phyloP scores from a whole-genome alignment of 2,113 vertebrate genomes.

The Grallaria varia region DNA sequence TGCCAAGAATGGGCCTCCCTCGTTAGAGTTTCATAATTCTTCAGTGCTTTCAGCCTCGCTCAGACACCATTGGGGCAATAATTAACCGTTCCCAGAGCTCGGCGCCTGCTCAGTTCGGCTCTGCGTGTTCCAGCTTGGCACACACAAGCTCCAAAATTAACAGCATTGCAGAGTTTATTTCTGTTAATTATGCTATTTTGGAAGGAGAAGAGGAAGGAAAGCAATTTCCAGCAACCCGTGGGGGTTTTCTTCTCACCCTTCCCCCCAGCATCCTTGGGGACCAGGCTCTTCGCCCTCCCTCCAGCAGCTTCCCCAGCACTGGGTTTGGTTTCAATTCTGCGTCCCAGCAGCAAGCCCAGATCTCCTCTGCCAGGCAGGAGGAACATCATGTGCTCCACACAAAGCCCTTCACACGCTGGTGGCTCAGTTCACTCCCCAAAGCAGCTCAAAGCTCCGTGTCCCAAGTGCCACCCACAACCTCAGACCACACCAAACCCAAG shows the following conservation, averaged over 20 bases:
- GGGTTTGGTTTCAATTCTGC: not conserved
- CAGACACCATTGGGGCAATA: slow-evolving; percentile 50
- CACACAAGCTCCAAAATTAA: not conserved
- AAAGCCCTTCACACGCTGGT: not conserved
- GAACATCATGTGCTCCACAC: not conserved
- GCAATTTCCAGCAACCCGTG: not conserved
- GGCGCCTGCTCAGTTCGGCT: not conserved
- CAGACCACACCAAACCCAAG: too few relatives aligned
- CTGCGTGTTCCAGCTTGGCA: not conserved
- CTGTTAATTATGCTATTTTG: not conserved
- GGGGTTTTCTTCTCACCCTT: not conserved
- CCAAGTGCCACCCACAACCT: not conserved
- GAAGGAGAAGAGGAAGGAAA: slow-evolving; percentile 42
- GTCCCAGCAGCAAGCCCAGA: not conserved
- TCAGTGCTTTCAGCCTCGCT: not conserved
- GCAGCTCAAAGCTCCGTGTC: not conserved
- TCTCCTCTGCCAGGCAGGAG: not conserved
- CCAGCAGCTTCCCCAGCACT: not conserved
- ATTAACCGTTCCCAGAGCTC: slow-evolving; percentile 30
- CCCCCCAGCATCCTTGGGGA: not conserved
- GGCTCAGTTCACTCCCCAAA: not conserved
- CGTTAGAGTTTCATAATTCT: slow-evolving; percentile 36
- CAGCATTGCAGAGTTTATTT: not conserved
- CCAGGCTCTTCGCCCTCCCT: not conserved
- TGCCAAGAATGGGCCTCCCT: slow-evolving; percentile 51